Conservation (phyloP, 2,888 invertebrate genomes). For the Gymnosoma rotundatum region DNA sequence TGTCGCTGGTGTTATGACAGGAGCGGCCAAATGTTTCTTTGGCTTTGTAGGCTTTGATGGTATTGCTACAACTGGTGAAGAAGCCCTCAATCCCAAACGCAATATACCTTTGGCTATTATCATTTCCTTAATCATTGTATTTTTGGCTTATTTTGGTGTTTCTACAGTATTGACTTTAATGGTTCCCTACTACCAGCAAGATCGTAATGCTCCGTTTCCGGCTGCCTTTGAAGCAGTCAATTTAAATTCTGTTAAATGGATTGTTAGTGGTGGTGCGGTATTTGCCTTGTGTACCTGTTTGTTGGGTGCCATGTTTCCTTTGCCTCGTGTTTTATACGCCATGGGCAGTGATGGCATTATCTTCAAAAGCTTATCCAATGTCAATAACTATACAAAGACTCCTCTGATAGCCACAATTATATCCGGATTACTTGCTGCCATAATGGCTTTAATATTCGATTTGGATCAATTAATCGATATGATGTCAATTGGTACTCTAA, state of each 20-base stretch:
- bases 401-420: constrained; percentile 90
- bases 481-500: constrained; percentile 96
- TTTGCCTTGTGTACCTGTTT: constrained; percentile 95
- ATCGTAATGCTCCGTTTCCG: constrained; percentile 93
- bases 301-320: constrained; percentile 93
- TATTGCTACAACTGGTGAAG: constrained; percentile 95
- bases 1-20: constrained; percentile 92
- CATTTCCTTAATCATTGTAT: constrained; percentile 91
- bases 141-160: constrained; percentile 94
- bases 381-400: constrained; percentile 90
- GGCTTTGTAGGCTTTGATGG: constrained; percentile 98
- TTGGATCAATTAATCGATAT: constrained; percentile 95
- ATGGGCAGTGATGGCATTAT: constrained; percentile 95
- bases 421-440: constrained; percentile 90
- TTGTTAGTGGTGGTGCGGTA: constrained; percentile 95
- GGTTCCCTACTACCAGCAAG: constrained; percentile 95
- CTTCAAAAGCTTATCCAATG: constrained; percentile 87
- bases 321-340: constrained; percentile 93
- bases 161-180: constrained; percentile 96
- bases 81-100: constrained; percentile 95
- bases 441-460: constrained; percentile 94
- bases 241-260: constrained; percentile 91
- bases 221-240: constrained; percentile 90
- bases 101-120: constrained; percentile 96
- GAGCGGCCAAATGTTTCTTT: constrained; percentile 93